A percentile compares a stretch with the other conserved stretches of the same genome.
These are phyloP conservation scores for Ceyx erithaca DNA, from an alignment of 2,797 vertebrate species.

Conservation along the genomic window DNA sequence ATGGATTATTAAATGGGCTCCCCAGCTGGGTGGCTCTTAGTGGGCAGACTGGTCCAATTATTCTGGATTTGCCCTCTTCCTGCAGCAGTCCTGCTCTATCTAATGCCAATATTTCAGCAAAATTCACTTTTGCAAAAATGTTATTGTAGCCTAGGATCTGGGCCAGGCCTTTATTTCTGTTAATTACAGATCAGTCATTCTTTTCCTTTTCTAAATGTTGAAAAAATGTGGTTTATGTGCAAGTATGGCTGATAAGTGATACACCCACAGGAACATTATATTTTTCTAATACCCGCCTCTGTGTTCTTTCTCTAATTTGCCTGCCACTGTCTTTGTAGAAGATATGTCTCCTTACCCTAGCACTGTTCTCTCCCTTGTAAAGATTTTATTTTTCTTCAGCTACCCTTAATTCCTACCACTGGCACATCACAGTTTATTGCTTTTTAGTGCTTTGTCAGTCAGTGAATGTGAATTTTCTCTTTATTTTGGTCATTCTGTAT, in stretches of 20 bases:
- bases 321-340: constrained; percentile 37
- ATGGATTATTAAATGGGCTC: constrained; percentile 40
- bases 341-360: constrained; percentile 32
- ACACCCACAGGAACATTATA: constrained; percentile 63
- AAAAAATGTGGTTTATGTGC: constrained; percentile 57
- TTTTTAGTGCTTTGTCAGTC: neutral
- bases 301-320: constrained; percentile 60
- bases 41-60: constrained; percentile 39
- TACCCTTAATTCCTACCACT: neutral
- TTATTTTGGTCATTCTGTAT: neutral
- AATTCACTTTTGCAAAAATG: constrained; percentile 16
- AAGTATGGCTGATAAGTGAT: constrained; percentile 66
- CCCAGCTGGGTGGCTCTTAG: constrained; percentile 45
- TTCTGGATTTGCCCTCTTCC: constrained; percentile 29
- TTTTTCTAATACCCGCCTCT: constrained; percentile 67
- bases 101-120: constrained; percentile 16
- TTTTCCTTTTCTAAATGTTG: constrained; percentile 53
- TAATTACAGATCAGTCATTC: constrained; percentile 69
- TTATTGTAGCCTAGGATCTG: constrained; percentile 35
- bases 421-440: neutral
- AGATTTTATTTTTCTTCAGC: neutral
- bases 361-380: neutral
- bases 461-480: neutral
- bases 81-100: constrained; percentile 7
- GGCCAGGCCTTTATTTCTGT: constrained; percentile 59